Evolutionary conservation across 2,888 invertebrate species (phyloP).

Genomic region (Pegoplata infirma): DNA sequence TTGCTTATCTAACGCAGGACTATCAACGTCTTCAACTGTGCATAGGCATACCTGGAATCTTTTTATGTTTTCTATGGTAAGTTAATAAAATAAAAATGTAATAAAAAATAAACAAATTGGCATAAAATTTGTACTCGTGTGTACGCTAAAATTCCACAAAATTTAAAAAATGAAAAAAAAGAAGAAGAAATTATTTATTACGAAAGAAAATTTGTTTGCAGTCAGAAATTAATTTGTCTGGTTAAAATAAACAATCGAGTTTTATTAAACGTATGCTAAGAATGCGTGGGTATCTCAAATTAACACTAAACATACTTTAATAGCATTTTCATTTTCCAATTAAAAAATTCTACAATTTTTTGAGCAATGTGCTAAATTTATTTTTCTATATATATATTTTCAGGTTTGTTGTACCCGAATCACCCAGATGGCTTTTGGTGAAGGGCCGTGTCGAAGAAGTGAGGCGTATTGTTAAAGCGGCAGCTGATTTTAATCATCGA

Average conservation of each 20-base stretch:
- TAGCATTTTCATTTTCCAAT: too few relatives aligned
- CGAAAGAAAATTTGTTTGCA: too few relatives aligned
- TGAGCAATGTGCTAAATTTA: too few relatives aligned
- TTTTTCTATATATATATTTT: constrained; percentile 3
- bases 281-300: neutral
- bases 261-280: too few relatives aligned
- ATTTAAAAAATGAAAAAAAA: constrained; percentile 3
- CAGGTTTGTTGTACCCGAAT: constrained; percentile 89
- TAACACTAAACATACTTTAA: too few relatives aligned
- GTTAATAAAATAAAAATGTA: too few relatives aligned
- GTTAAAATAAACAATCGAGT: constrained; percentile 29
- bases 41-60: constrained; percentile 85
- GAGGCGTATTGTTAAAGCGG: constrained; percentile 82
- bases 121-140: too few relatives aligned
- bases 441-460: constrained; percentile 86
- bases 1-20: constrained; percentile 85
- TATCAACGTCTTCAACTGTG: constrained; percentile 87
- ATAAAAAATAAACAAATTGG: too few relatives aligned
- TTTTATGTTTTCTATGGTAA: constrained; percentile 84
- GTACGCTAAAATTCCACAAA: too few relatives aligned
- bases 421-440: constrained; percentile 87
- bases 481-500: constrained; percentile 83
- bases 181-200: constrained; percentile 27
- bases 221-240: too few relatives aligned
- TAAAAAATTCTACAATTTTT: too few relatives aligned